Percentiles rank a stretch among this genome's conserved stretches.
These are phyloP conservation scores for Fistularia commersonii DNA, from an alignment of 2,797 vertebrate species.

Conservation along the genomic window DNA sequence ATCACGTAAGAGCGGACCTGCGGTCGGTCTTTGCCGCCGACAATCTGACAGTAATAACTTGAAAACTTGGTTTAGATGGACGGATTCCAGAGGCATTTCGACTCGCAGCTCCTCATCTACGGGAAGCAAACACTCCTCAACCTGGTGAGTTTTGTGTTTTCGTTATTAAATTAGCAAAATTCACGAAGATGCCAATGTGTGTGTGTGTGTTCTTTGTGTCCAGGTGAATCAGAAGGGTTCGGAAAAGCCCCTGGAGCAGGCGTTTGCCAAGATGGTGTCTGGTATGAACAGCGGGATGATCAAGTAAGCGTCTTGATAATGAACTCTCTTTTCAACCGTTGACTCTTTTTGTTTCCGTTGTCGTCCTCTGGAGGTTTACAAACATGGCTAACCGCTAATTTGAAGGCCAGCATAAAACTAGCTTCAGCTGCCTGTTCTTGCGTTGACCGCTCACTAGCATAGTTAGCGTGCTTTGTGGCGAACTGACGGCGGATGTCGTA, in stretches of 20 bases:
- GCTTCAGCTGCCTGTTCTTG: too few species aligned
- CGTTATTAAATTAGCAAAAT: neutral
- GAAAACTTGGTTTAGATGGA: conserved; percentile 81
- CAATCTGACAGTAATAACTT: neutral
- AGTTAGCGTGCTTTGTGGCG: too few species aligned
- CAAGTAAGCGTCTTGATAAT: conserved; percentile 69
- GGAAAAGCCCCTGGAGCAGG: conserved; percentile 92
- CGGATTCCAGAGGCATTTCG: conserved; percentile 97
- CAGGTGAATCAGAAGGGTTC: conserved; percentile 98
- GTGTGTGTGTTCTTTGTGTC: neutral
- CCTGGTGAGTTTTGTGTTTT: conserved; percentile 76
- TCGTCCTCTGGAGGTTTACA: too few species aligned
- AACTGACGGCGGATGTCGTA: too few species aligned
- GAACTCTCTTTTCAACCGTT: too few species aligned
- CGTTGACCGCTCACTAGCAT: too few species aligned
- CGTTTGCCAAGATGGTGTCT: conserved; percentile 88
- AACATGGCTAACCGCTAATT: too few species aligned
- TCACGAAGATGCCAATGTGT: neutral
- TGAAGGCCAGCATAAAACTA: too few species aligned
- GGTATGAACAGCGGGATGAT: conserved; percentile 86
- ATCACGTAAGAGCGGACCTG: conserved; percentile 80
- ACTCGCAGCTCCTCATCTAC: conserved; percentile 94
- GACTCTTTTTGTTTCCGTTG: too few species aligned
- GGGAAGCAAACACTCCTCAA: conserved; percentile 97
- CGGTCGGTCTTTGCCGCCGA: neutral